Base-by-base conservation (phyloP, 2,113 vertebrate species). In the Lates calcarifer region DNA sequence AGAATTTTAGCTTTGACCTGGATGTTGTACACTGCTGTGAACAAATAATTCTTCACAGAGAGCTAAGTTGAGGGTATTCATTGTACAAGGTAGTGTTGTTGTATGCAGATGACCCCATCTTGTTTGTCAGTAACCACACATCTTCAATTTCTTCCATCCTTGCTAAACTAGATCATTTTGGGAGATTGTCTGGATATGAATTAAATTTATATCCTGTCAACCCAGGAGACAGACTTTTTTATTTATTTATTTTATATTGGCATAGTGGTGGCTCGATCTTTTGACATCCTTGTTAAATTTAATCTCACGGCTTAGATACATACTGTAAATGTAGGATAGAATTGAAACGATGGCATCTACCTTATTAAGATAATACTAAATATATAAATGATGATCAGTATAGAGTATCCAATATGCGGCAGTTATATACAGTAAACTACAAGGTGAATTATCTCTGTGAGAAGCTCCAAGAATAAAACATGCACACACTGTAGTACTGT, bases 401-500 rank as follows among this genome's bases (percentile, higher is more conserved):
- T 20, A 49, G 14, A 33, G 51, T 39, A 31, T 61, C 2, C 9
- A 29, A 73, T 58, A 22, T 24, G 28, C 51, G 13, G 35, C 47
- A 73, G 2, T n/a, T n/a, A 73, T 33, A 29, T 55, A 45, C 24
- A 68, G 31, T 55, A 28, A 37, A 77, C 71, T 68, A 68, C 31
- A 24, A 55, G 35, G 49, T 64, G 35, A 64, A 72, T 53, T 58
- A 67, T 58, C 28, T 69, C 37, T 37, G 1, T 47, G 39, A 61
- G 8, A 72, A 49, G 43, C 70, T 80, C n/a, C 15, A 26, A 5
- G 55, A 79, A 47, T 75, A 68, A 63, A 65, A 77, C 53, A 75
- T 77, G 62, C 43, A 41, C 69, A 58, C 26, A 18, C 2, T 11
- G 24, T 63, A 75, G 12, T n/a, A n/a, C n/a, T n/a, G n/a, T n/a